Evolutionary conservation across 1,140 invertebrate species (phyloP).

Genomic region (Drosophila bifasciata): DNA sequence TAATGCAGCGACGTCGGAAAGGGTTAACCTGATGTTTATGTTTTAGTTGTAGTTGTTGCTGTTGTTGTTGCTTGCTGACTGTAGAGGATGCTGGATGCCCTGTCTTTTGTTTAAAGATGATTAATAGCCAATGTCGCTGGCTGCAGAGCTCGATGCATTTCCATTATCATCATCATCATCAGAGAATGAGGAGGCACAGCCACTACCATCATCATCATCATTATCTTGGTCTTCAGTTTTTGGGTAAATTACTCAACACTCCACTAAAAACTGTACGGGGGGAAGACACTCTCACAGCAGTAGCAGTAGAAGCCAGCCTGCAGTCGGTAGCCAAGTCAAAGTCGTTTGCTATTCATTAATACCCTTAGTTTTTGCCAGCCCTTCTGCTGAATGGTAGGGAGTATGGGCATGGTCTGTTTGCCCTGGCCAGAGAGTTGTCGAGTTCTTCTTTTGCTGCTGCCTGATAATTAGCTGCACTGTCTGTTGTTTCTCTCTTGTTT

Average conservation of each 20-base stretch:
- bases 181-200: neutral
- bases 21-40: conserved; percentile 81
- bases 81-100: conserved; percentile 9
- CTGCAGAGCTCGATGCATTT: conserved; percentile 72
- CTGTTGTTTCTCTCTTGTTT: conserved; percentile 64
- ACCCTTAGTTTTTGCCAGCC: conserved; percentile 68
- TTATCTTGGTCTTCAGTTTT: conserved; percentile 55
- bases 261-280: conserved; percentile 52
- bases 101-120: conserved; percentile 81
- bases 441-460: conserved; percentile 66
- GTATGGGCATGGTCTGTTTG: conserved; percentile 38
- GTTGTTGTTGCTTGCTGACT: conserved; percentile 17
- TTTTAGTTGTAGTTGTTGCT: conserved; percentile 70
- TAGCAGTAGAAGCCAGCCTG: neutral
- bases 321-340: conserved; percentile 54
- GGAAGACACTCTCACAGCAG: neutral
- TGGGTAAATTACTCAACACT: conserved; percentile 70
- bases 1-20: conserved; percentile 66
- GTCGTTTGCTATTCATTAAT: conserved; percentile 82
- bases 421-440: conserved; percentile 61
- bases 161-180: conserved; percentile 62
- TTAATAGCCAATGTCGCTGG: conserved; percentile 80
- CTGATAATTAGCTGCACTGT: conserved; percentile 79
- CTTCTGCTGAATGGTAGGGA: neutral
- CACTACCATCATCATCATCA: conserved; percentile 23